Evolutionary conservation across 2,888 invertebrate genomes (phyloP), one percentile per base, ranked within the genome.

Genomic region (Pyrocoelia pectoralis): DNA sequence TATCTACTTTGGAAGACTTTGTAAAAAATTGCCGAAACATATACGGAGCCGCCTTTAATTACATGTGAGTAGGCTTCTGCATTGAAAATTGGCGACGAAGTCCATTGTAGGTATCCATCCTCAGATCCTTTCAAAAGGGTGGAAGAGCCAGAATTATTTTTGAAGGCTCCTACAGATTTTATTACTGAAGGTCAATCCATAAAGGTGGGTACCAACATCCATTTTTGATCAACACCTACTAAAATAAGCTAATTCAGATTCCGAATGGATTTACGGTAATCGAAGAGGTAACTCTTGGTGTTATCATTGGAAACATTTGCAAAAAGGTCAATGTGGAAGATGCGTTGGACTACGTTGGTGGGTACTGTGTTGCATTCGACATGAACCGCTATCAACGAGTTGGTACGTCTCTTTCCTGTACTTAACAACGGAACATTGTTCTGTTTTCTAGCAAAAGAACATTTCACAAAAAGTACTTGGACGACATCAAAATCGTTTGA

Each of bases 231-330:
- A n/a, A 61, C 40, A 40, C 12, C 4, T 38, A 13, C 12, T 33
- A 8, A n/a, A 6, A 15, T 6, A 5, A 3, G 24, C 3, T 5
- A 14, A 24, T 29, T 46, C 10, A 90, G 89, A 84, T 90, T 61
- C 92, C 92, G 0, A 81, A 81, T 71, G 87, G 85, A 0, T 89
- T 88, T 71, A 80, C 76, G 28, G 88, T 81, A 50, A 89, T 90
- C 64, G 88, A 92, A 79, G 93, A 93, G 82, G 88, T 92, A 1
- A 92, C 93, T 77, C 80, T 93, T 43, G 93, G 91, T 0, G 85
- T 93, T 2, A 84, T 93, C 1, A 90, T 93, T 67, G 87, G 88
- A 0, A 84, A 85, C 72, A 79, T 72, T 51, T 89, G 89, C 51
- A 85, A 83, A 70, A 82, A 87, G 71, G 84, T 91, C 3, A 64